phyloP scores from a whole-genome alignment of 2,113 vertebrate species.

The Archilochus colubris region DNA sequence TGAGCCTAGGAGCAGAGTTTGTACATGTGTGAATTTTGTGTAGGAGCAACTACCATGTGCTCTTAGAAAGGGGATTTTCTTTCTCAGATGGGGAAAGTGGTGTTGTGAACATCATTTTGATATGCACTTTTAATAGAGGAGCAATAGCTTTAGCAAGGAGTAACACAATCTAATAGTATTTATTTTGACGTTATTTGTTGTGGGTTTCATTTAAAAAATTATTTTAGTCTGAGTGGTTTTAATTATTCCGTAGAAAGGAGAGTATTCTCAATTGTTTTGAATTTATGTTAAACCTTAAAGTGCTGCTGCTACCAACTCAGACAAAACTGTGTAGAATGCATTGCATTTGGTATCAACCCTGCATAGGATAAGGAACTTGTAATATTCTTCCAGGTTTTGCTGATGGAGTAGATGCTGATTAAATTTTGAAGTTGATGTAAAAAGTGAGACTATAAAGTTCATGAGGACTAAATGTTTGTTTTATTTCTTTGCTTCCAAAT shows the following conservation, averaged over 20 bases:
- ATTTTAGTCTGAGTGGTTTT: neutral
- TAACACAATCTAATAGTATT: neutral
- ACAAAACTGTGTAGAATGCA: rapidly evolving
- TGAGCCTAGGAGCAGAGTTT: neutral
- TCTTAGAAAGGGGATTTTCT: neutral
- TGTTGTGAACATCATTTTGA: neutral
- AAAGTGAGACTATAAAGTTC: neutral
- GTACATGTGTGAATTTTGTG: neutral
- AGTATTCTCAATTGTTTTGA: neutral
- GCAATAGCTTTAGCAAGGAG: neutral
- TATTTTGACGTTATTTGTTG: neutral
- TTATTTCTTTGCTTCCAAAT: neutral
- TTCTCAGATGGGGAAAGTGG: neutral
- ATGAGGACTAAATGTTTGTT: neutral
- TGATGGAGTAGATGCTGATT: neutral
- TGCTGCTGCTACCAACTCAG: neutral
- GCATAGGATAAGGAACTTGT: neutral
- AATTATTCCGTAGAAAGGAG: neutral
- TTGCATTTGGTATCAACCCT: neutral
- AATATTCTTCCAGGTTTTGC: neutral
- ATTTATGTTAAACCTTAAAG: neutral
- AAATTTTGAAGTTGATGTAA: neutral
- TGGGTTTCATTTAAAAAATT: neutral
- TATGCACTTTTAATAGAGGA: neutral
- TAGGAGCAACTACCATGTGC: neutral